phyloP scores from a whole-genome alignment of 2,888 invertebrate species.

The Leptura quadrifasciata region DNA sequence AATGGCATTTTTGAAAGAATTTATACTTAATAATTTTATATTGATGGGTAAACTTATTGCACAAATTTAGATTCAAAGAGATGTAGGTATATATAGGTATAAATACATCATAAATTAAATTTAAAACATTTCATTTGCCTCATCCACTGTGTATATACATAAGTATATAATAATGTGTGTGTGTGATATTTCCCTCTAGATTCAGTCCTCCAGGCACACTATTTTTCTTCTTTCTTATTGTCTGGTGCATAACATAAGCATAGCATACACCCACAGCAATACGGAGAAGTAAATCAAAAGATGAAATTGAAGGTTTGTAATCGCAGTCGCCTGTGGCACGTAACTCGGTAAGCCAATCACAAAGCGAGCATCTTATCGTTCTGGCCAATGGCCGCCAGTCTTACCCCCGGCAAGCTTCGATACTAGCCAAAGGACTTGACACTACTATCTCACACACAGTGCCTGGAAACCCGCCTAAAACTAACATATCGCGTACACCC shows the following conservation, averaged over 20 bases:
- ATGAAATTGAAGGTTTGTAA: slow-evolving; percentile 72
- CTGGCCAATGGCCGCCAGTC: slow-evolving; percentile 73
- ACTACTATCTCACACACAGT: slow-evolving; percentile 66
- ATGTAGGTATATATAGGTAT: too few species aligned
- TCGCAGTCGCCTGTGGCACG: slow-evolving; percentile 71
- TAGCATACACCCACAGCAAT: slow-evolving; percentile 65
- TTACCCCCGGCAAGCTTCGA: slow-evolving; percentile 70
- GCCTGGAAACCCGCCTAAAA: slow-evolving; percentile 70
- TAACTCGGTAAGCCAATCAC: slow-evolving; percentile 72
- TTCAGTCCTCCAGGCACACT: slow-evolving; percentile 61
- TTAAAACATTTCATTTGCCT: background rate
- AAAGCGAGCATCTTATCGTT: slow-evolving; percentile 68
- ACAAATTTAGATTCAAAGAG: too few species aligned
- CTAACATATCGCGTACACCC: slow-evolving; percentile 55
- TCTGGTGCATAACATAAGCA: slow-evolving; percentile 56
- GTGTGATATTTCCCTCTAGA: slow-evolving; percentile 60
- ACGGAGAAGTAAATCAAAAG: slow-evolving; percentile 71
- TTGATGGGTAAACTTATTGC: too few species aligned
- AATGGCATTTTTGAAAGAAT: too few species aligned
- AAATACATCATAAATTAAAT: background rate
- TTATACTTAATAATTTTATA: too few species aligned
- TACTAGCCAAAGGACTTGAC: slow-evolving; percentile 70
- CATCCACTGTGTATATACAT: slow-evolving; percentile 22
- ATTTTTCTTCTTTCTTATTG: slow-evolving; percentile 48
- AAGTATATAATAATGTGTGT: slow-evolving; percentile 38